Evolutionary conservation across 2,797 vertebrate genomes (phyloP).

Genomic region (Poecilia gillii): DNA sequence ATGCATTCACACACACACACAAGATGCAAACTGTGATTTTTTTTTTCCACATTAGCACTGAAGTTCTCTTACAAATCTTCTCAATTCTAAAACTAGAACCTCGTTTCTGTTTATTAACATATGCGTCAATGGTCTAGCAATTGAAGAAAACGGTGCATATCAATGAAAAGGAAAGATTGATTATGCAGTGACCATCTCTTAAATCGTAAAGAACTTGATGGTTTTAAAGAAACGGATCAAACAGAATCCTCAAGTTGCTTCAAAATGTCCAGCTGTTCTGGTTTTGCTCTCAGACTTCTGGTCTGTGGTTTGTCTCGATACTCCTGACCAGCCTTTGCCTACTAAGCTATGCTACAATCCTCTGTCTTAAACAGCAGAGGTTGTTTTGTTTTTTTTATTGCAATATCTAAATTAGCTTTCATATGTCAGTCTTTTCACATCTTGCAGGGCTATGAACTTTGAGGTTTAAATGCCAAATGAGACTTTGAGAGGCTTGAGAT

Average conservation of each 20-base stretch:
- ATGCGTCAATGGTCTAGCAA: no score
- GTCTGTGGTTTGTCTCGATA: background rate
- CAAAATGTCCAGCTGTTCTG: background rate
- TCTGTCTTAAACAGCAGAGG: background rate
- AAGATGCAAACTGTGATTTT: background rate
- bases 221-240: background rate
- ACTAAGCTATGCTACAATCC: background rate
- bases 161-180: background rate
- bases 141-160: background rate
- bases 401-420: background rate
- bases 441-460: background rate
- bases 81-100: background rate
- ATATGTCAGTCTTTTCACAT: background rate
- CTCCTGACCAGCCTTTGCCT: background rate
- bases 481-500: background rate
- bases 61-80: background rate
- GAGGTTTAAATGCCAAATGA: background rate
- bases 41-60: background rate
- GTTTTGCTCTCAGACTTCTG: background rate
- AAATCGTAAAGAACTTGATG: background rate
- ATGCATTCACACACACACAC: background rate
- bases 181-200: background rate
- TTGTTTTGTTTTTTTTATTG: no score
- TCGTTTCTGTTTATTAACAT: background rate
- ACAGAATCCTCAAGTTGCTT: background rate